Base-by-base conservation (phyloP, 2,797 vertebrate genomes). In the Calcarius lapponicus region DNA sequence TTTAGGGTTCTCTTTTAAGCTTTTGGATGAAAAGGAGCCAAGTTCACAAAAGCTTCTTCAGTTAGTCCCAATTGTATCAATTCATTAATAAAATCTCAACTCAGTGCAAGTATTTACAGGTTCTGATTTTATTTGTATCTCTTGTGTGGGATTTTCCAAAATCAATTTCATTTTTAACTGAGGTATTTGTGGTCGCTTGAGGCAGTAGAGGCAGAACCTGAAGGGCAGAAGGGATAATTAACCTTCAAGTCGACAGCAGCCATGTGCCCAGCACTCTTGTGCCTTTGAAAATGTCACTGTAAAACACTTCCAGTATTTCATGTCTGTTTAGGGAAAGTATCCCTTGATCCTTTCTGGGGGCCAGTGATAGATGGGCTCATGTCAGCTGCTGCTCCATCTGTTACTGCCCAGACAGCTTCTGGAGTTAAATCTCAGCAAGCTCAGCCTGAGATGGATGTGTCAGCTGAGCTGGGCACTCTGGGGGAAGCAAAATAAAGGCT, bases 341-440 rank as follows among this genome's bases (percentile, higher is more conserved):
- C 61, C 91, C 95, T 85, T 80, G 75, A 76, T 96, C 86, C 50
- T 69, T 92, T 69, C 85, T 83, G 90, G 69, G 81, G 87, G 65
- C 61, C 31, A 7, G 45, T 93, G 95, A 92, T 95, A 2, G 24
- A 91, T 83, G 88, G 90, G 82, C 82, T 91, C 7, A 0, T 61
- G 82, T 95, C 91, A 93, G 87, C 94, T 91, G 90, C 88, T 95
- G 69, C 69, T 95, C 65, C 88, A 91, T 94, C 86, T 40, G 11
- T 90, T 86, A 26, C 87, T 80, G 91, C 85, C 79, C 74, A 48
- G 83, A 36, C 56, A 78, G 83, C 62, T 90, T 47, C 82, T 80
- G 57, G 10, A 90, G 50, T 28, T 34, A 32, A 90, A 74, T 45
- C 91, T 67, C 75, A 78, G 89, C 85, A 34, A 78, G 34, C 87